Base-by-base conservation (phyloP, 2,888 invertebrate genomes). In the Frankliniella fusca region DNA sequence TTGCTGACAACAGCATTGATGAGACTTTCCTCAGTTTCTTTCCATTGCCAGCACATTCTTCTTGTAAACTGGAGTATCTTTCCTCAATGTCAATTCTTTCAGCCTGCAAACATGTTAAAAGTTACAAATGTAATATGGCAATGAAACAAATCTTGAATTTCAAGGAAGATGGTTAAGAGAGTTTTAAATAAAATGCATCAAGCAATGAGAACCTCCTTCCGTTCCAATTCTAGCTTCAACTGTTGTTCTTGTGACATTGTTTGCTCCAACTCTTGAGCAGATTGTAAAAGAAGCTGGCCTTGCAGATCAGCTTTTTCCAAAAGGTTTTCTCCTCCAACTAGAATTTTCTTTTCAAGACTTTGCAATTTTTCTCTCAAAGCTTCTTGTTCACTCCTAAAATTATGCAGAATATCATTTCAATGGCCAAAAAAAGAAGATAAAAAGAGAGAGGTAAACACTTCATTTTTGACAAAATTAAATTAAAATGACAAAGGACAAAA, bases 291-390 rank as follows among this genome's bases (percentile, higher is more conserved):
- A 82, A 99, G 90, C 83, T 93, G 91, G 82, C 97, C 94, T 88
- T 99, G 99, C 0, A 95, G 93, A 87, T 98, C 97, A 0, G 98
- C 98, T 88, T 98, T 98, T 88, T 99, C 99, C 84, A 99, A 90
- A 11, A 99, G 91, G 89, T 99, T 99, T 89, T 98, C 99, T 0
- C 99, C 99, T 0, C 99, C 99, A 0, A 99, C 96, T 38, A 99
- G 91, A 82, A 99, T 97, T 88, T 98, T 98, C 85, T 96, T 96
- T 88, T 99, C 97, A 81, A 99, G 91, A 11, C 94, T 94, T 84
- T 93, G 92, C 83, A 99, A 92, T 87, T 98, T 97, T 83, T 95
- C 93, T 83, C 85, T 85, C 65, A 86, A 82, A 80, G 84, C 85
- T 83, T 84, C 84, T 27, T 85, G 84, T 83, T 86, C 85, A 81